phyloP scores from a whole-genome alignment of 2,888 invertebrate species.

The Chaetogeoica ovagalla region DNA sequence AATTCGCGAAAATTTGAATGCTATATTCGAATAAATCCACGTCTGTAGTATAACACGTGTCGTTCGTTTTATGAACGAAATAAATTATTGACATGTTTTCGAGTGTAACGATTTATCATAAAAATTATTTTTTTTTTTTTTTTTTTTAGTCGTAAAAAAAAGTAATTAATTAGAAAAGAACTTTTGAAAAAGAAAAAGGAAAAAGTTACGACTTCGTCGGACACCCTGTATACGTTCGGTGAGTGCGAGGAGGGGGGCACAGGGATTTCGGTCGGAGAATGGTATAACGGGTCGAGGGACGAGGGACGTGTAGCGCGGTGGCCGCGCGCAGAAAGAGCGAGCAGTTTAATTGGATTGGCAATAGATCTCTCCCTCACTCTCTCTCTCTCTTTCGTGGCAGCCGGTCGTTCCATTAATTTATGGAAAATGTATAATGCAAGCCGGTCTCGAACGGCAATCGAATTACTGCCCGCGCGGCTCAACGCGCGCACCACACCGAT shows the following conservation, averaged over 20 bases:
- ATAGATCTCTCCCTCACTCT: slow-evolving; percentile 39
- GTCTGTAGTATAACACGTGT: too few species aligned
- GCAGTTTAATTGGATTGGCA: slow-evolving; percentile 52
- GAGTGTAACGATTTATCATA: too few species aligned
- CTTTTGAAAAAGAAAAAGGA: too few species aligned
- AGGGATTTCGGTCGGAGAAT: not conserved
- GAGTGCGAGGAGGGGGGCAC: not conserved
- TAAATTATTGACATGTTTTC: too few species aligned
- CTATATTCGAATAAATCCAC: too few species aligned
- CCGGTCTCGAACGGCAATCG: slow-evolving; percentile 43
- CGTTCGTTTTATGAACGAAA: too few species aligned
- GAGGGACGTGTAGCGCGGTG: not conserved
- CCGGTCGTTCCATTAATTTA: slow-evolving; percentile 51
- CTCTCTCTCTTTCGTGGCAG: not conserved
- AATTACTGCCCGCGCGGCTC: slow-evolving; percentile 41
- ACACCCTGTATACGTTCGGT: too few species aligned
- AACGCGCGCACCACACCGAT: slow-evolving; percentile 15
- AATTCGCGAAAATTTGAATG: too few species aligned
- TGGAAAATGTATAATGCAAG: slow-evolving; percentile 51
- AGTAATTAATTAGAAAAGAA: too few species aligned
- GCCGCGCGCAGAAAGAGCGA: slow-evolving; percentile 16
- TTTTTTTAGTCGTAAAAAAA: too few species aligned
- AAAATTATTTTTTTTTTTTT: too few species aligned
- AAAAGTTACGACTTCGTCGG: too few species aligned
- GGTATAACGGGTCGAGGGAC: not conserved